phyloP scores from a whole-genome alignment of 2,888 invertebrate species.

The Apotomis turbidana region DNA sequence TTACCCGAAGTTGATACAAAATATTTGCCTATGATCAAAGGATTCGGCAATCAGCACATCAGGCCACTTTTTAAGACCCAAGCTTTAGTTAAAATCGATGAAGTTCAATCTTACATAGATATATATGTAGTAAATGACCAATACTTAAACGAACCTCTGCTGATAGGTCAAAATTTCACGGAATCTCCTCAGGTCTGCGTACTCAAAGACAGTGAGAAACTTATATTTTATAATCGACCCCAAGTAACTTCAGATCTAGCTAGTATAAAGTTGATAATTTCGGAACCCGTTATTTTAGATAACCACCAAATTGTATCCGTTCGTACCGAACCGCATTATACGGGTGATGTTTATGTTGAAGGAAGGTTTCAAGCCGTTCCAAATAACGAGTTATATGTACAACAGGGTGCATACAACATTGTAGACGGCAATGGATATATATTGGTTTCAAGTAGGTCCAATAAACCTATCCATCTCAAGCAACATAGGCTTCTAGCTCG shows the following conservation, averaged over 20 bases:
- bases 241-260: neutral
- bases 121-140: neutral
- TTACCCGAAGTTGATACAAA: too few species aligned
- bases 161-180: too few species aligned
- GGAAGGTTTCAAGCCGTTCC: constrained; percentile 2
- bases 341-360: constrained; percentile 12
- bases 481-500: neutral
- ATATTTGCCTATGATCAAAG: too few species aligned
- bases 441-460: constrained; percentile 7
- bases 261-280: neutral
- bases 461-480: neutral
- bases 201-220: neutral
- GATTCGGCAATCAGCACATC: neutral
- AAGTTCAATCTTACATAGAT: neutral
- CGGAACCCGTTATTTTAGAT: neutral
- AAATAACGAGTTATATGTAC: constrained; percentile 10
- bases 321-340: neutral
- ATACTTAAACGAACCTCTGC: too few species aligned
- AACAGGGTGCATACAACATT: constrained; percentile 6
- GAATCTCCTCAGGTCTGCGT: neutral
- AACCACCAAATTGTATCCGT: neutral
- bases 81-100: neutral
- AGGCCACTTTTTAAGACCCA: constrained; percentile 4
- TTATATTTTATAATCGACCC: constrained; percentile 10
- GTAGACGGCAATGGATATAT: constrained; percentile 5